Base-by-base conservation (phyloP, 1,140 invertebrate species). In the Paraescarpia echinospica region DNA sequence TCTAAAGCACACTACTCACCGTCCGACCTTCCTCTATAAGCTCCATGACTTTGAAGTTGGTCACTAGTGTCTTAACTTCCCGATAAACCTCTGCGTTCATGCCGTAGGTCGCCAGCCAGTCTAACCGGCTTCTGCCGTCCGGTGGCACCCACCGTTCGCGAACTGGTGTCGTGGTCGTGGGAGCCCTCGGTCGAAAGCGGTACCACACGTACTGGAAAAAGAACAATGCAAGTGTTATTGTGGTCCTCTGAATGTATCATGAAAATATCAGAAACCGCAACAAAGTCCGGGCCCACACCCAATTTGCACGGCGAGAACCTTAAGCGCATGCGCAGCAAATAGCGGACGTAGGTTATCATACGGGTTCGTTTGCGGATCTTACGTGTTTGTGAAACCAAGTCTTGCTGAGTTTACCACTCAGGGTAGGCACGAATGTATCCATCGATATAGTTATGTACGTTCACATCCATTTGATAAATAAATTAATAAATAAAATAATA, bases 1-100 rank as follows among this genome's bases (percentile, higher is more conserved):
- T 93, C 59, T 41, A 31, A 93, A 91, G 92, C 91, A 91, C 92
- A 93, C 48, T 93, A 93, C 59, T 77, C 22, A 77, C 59, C 59
- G 14, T 4, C 27, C 59, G 59, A 22, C 59, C 59, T 31, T 77
- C 59, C 22, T 6, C 59, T 18, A 31, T 22, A 77, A 77, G 59
- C 22, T 77, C 59, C 59, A 77, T 77, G 12, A 77, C 59, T 31
- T 77, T 77, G 22, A 77, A 77, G 59, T 77, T 18, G 12, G 59
- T 77, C 59, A 77, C 59, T 77, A 77, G 27, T 77, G 8, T 12
- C 59, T 77, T 77, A 22, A 90, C 90, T 41, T 90, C 35, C 90
- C n/a, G 22, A 41, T 34, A 90, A 41, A 34, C 90, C 8, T 90
- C 90, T 22, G 33, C 90, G n/a, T 41, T 90, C 90, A 90, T 90